Conservation (phyloP, 2,888 invertebrate species). For the Thecocarcelia acutangulata region DNA sequence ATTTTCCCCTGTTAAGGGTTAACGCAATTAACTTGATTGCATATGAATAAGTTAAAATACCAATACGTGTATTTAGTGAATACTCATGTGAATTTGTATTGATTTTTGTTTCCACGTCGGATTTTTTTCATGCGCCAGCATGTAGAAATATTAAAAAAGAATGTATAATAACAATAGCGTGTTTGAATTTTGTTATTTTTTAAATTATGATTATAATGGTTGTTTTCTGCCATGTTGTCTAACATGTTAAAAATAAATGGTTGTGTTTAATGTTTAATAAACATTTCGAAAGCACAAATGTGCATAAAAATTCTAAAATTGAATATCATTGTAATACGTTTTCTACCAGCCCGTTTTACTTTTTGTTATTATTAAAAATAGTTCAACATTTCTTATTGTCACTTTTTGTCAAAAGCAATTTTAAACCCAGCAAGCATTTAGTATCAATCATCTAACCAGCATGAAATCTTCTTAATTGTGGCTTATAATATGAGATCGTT, state of each 20-base stretch:
- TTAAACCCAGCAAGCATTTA: too few species aligned
- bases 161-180: slow-evolving; percentile 34
- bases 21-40: slow-evolving; percentile 53
- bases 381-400: too few species aligned
- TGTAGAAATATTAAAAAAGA: slow-evolving; percentile 7
- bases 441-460: too few species aligned
- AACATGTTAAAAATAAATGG: slow-evolving; percentile 39
- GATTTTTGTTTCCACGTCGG: slow-evolving; percentile 32
- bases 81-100: slow-evolving; percentile 22
- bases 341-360: neutral
- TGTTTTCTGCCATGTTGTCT: slow-evolving; percentile 8
- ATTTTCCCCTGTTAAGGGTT: slow-evolving; percentile 21
- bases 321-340: slow-evolving; percentile 16
- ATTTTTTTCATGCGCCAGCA: neutral
- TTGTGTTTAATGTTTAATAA: slow-evolving; percentile 38
- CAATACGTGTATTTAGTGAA: slow-evolving; percentile 10
- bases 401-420: too few species aligned
- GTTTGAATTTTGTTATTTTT: neutral
- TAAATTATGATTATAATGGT: slow-evolving; percentile 37
- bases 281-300: slow-evolving; percentile 19
- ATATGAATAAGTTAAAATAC: slow-evolving; percentile 34
- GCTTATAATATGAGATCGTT: too few species aligned
- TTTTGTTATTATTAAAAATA: too few species aligned
- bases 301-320: slow-evolving; percentile 3
- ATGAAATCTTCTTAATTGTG: too few species aligned